Evolutionary conservation across 2,113 vertebrate species (phyloP), one percentile per base, ranked within the genome.

Genomic region (Cygnus buccinator): DNA sequence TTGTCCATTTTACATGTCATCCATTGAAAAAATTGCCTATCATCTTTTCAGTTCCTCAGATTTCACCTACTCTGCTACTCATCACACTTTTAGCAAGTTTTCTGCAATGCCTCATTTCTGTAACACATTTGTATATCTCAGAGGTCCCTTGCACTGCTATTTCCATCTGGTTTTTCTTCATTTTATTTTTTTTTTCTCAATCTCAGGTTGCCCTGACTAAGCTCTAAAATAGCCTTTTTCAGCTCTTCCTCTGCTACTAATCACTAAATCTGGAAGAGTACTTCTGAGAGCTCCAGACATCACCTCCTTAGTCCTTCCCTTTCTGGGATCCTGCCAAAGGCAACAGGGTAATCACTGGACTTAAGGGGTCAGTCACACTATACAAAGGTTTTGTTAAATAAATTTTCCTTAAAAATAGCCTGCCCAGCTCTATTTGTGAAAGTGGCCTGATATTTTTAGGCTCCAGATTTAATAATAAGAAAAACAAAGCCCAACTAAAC

Each of bases 381-480:
- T 41, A 78, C n/a, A 65, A 77, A 77, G 43, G 5, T 46, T 92
- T 93, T 93, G 67, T 78, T 78, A 94, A 95, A 96, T 57, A 52
- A 46, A n/a, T 86, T 88, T 93, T 89, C 73, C 31, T 84, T 93
- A 94, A 93, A 93, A 95, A 92, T 84, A 96, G 72, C 43, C 26
- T 73, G n/a, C 11, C 25, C 37, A 46, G 25, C n/a, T 91, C 78
- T 80, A 92, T 92, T 91, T 96, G 73, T 93, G 84, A 91, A 66
- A 82, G 18, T 73, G 52, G 10, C 29, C 48, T 70, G 54, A 46
- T 95, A 96, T 96, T 96, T 94, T 94, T 96, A 96, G 90, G 17
- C n/a, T 95, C 54, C 67, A 66, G 80, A 84, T 76, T 89, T 87
- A 95, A 72, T 81, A 96, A 89, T 33, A 93, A 77, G 88, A 88